Evolutionary conservation across 2,888 invertebrate genomes (phyloP).

Genomic region (Drosophila paramelanica): DNA sequence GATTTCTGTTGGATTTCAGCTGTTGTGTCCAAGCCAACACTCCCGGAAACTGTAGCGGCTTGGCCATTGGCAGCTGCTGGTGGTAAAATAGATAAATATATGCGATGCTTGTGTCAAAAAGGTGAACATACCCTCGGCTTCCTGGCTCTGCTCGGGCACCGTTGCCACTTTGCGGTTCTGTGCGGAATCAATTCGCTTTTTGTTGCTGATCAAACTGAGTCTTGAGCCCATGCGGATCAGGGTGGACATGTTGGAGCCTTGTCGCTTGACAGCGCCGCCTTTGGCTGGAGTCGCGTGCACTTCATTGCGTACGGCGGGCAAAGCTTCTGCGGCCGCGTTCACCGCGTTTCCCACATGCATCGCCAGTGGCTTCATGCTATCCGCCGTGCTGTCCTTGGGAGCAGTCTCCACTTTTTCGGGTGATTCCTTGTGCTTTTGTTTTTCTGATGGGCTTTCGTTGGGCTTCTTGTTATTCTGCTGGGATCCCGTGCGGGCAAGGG

Average conservation of each 20-base stretch:
- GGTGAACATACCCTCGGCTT: conserved; percentile 54
- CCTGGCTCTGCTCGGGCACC: conserved; percentile 51
- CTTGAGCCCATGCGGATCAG: conserved; percentile 82
- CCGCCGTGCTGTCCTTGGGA: conserved; percentile 18
- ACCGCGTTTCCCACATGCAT: conserved; percentile 71
- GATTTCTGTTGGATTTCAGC: conserved; percentile 82
- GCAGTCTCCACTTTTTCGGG: conserved; percentile 41
- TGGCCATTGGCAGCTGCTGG: conserved; percentile 67
- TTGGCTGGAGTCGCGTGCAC: conserved; percentile 39
- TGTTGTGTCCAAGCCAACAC: conserved; percentile 49
- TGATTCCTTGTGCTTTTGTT: conserved; percentile 21
- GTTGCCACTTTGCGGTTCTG: conserved; percentile 75
- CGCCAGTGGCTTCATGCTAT: conserved; percentile 51
- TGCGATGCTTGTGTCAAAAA: no score
- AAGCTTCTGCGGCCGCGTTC: conserved; percentile 66
- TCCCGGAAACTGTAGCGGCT: conserved; percentile 63
- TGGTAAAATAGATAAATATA: not conserved
- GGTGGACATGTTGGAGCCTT: conserved; percentile 76
- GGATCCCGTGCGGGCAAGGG: conserved; percentile 22
- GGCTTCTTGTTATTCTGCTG: conserved; percentile 42
- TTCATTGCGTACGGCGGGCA: conserved; percentile 66
- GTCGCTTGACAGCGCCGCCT: conserved; percentile 58
- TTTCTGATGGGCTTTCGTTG: conserved; percentile 22
- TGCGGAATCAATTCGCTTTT: conserved; percentile 82
- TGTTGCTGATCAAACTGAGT: conserved; percentile 79